Base-by-base conservation (phyloP, 2,797 vertebrate genomes). In the Cyclopterus lumpus region DNA sequence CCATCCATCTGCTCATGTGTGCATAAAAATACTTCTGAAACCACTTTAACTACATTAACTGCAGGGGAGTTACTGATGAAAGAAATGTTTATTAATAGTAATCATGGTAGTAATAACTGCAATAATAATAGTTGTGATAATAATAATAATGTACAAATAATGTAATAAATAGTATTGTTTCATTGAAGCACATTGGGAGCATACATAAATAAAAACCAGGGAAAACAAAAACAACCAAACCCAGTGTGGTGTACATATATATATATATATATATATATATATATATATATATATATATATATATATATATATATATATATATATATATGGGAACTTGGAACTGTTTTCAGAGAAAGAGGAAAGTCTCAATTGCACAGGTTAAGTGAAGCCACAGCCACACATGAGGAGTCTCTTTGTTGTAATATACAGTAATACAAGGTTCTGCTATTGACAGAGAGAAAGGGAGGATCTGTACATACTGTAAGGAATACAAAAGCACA, bases 61-160 rank as follows among this genome's bases (percentile, higher is more conserved):
- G 10, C 63, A 80, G 42, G 59, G 53, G 30, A 82, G 75, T 94
- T 89, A 90, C 95, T 95, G 96, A 95, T 95, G 96, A 97, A 97
- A 97, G 94, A 96, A 96, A 95, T 95, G 94, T 98, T 98, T 98
- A 97, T 97, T 97, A 95, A 96, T 97, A 96, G 96, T 92, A 92
- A 89, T 91, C 86, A 91, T 92, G 84, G 89, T 90, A 88, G 73
- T 95, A 93, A 88, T 92, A 92, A 91, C 81, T 91, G 78, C 86
- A 94, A 91, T 96, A 95, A 95, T 94, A 93, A 86, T 88, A 46
- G 18, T 20, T 88, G 88, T 93, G 86, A 93, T 49, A 49, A 22
- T 49, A 49, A 26, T 94, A 93, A 94, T 95, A 94, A 93, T 91
- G 88, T 89, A 93, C 90, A 90, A 88, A 87, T 93, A 91, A 87